Conservation (phyloP, 2,113 vertebrate genomes). For the Promerops cafer region DNA sequence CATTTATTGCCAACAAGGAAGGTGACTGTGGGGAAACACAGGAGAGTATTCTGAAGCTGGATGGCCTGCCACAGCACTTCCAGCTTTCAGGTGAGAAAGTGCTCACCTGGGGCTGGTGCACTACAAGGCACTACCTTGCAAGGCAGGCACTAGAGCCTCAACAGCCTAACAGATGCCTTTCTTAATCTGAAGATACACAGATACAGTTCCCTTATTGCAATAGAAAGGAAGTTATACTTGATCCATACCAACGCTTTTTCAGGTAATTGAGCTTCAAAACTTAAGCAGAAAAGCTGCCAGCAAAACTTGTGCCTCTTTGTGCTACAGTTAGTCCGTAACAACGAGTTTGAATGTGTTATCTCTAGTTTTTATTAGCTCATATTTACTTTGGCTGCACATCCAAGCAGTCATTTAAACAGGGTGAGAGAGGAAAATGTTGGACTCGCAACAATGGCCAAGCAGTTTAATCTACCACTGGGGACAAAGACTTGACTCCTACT, state of each 20-base stretch:
- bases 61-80: neutral
- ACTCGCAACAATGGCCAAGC: conserved; percentile 30
- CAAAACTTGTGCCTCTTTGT: neutral
- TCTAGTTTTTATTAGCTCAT: conserved; percentile 36
- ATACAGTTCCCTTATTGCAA: neutral
- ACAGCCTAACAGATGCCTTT: neutral
- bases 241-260: neutral
- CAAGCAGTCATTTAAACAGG: conserved; percentile 2
- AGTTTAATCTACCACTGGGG: conserved; percentile 41
- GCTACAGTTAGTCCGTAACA: neutral
- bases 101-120: neutral
- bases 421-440: conserved; percentile 56
- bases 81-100: neutral
- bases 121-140: neutral
- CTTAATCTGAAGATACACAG: neutral
- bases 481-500: conserved; percentile 39
- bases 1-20: neutral
- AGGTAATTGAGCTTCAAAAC: neutral
- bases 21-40: neutral
- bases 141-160: neutral
- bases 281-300: neutral
- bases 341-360: neutral
- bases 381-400: conserved; percentile 45
- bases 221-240: neutral
- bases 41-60: neutral